These are phyloP conservation scores for Macrostomum cliftonense DNA, from an alignment of 2,888 invertebrate species.

Conservation along the genomic window DNA sequence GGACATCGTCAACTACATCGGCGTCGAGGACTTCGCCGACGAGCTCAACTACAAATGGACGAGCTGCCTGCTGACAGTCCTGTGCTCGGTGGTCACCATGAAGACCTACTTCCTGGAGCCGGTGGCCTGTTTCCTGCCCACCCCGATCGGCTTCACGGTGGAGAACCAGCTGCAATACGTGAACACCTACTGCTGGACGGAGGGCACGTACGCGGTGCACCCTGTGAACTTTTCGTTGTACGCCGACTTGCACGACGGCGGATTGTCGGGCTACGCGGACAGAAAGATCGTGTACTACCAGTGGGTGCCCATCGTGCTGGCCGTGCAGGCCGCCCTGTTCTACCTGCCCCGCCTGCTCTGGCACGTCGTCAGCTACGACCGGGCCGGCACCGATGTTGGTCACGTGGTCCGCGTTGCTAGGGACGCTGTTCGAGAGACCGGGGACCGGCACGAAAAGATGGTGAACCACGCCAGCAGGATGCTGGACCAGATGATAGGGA, in stretches of 20 bases:
- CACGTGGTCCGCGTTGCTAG: not conserved
- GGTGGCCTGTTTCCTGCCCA: not conserved
- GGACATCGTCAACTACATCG: no score
- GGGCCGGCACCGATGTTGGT: not conserved
- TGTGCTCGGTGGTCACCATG: no score
- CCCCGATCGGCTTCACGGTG: not conserved
- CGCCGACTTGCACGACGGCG: no score
- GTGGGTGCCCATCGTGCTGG: conserved; percentile 10
- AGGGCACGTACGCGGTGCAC: not conserved
- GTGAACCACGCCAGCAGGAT: not conserved
- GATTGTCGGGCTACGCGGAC: no score
- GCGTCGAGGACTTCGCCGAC: no score
- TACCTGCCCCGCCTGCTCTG: conserved; percentile 9
- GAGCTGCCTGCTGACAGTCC: no score
- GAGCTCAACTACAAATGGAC: no score
- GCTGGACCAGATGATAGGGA: not conserved
- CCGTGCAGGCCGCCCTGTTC: conserved; percentile 6
- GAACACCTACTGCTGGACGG: conserved; percentile 2
- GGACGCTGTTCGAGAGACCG: not conserved
- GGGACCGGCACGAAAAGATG: not conserved
- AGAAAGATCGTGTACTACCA: conserved; percentile 5
- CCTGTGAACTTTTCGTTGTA: no score
- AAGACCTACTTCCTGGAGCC: not conserved
- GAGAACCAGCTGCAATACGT: not conserved
- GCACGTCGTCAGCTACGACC: not conserved